Percentiles rank a stretch among this genome's conserved stretches.
Conservation (phyloP, 2,113 vertebrate species). For the Cariama cristata region DNA sequence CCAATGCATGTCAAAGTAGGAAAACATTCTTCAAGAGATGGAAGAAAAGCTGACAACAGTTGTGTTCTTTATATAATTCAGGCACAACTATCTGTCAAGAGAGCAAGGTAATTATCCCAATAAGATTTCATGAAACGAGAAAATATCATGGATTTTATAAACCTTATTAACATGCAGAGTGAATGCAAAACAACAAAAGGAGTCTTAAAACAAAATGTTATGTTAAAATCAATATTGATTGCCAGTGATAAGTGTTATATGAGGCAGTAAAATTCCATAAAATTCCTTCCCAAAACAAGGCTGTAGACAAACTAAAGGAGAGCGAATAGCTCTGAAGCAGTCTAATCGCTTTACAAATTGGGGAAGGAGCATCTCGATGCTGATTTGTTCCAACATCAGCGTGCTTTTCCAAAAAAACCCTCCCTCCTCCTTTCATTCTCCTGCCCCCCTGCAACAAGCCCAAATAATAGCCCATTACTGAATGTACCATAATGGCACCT, state of each 20-base stretch:
- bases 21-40: background rate
- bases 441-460: background rate
- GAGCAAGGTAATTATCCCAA: slow-evolving; percentile 63
- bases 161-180: slow-evolving; percentile 46
- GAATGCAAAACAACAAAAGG: slow-evolving; percentile 52
- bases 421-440: background rate
- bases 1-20: background rate
- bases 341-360: background rate
- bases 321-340: background rate
- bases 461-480: background rate
- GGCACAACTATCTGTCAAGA: slow-evolving; percentile 50
- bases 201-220: slow-evolving; percentile 54
- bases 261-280: slow-evolving; percentile 46
- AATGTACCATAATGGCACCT: background rate
- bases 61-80: slow-evolving; percentile 36
- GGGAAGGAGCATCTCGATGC: background rate
- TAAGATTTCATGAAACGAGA: slow-evolving; percentile 38
- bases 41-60: background rate
- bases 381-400: background rate
- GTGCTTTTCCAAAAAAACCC: background rate
- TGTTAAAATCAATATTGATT: slow-evolving; percentile 70
- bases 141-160: slow-evolving; percentile 51
- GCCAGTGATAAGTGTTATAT: slow-evolving; percentile 28
- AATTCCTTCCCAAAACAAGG: background rate
- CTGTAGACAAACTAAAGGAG: slow-evolving; percentile 6